phyloP scores from a whole-genome alignment of 2,113 vertebrate species.

The Poicephalus gulielmi region DNA sequence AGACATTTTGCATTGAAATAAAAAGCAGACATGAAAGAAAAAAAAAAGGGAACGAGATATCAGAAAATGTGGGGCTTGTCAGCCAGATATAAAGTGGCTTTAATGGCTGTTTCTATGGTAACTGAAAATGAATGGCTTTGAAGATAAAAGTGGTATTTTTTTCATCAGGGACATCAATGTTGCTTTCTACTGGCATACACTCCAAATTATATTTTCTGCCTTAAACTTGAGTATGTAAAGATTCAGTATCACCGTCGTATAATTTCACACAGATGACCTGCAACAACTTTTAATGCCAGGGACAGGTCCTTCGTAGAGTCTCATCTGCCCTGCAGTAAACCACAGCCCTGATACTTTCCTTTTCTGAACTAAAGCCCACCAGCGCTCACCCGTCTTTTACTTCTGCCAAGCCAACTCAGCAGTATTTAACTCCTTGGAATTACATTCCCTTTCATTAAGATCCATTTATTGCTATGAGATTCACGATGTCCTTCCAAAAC shows the following conservation, averaged over 20 bases:
- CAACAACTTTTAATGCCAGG: background rate
- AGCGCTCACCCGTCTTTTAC: background rate
- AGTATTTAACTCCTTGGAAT: background rate
- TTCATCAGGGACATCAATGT: background rate
- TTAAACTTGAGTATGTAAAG: background rate
- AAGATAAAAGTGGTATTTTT: background rate
- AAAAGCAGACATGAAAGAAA: background rate
- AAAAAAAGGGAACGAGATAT: background rate
- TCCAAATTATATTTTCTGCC: background rate
- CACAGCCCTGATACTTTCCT: background rate
- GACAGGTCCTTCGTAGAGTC: background rate
- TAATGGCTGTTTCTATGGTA: conserved; percentile 52
- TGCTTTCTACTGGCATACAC: background rate
- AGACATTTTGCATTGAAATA: background rate
- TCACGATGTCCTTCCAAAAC: background rate
- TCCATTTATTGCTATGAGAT: background rate
- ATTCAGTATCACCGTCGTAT: background rate
- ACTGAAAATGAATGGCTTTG: conserved; percentile 21
- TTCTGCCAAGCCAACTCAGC: background rate
- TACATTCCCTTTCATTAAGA: background rate
- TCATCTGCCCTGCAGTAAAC: background rate
- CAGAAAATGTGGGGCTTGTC: conserved; percentile 1
- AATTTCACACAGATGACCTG: background rate
- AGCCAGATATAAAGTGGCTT: conserved; percentile 10
- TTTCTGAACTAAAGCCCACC: background rate